A percentile compares a stretch with the other conserved stretches of the same genome.
phyloP scores from a whole-genome alignment of 1,140 invertebrate species.

The Trichonephila clavata region DNA sequence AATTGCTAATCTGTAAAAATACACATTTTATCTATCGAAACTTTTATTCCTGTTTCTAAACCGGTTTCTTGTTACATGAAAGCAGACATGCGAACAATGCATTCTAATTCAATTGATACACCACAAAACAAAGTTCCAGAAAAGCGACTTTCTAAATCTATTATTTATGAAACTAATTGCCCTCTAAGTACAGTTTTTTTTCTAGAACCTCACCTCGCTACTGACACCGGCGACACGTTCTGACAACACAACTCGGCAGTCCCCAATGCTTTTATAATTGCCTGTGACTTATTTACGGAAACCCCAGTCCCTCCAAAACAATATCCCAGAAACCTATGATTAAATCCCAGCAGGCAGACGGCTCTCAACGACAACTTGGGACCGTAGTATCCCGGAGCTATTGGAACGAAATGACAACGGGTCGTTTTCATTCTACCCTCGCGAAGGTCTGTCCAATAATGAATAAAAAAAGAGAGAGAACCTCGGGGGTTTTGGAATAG shows the following conservation, averaged over 20 bases:
- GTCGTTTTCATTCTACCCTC: not conserved
- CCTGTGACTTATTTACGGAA: not conserved
- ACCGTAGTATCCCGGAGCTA: not conserved
- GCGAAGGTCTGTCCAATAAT: not conserved
- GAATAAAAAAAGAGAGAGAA: not conserved
- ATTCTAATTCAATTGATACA: too few relatives aligned
- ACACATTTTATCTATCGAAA: too few relatives aligned
- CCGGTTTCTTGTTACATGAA: too few relatives aligned
- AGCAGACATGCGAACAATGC: too few relatives aligned
- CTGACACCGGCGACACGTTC: too few relatives aligned
- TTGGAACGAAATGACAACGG: not conserved
- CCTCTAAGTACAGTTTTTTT: too few relatives aligned
- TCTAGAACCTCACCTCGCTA: too few relatives aligned
- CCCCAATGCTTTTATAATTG: not conserved
- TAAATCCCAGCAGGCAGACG: not conserved
- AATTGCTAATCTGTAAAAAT: too few relatives aligned
- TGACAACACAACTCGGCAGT: not conserved
- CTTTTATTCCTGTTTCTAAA: too few relatives aligned
- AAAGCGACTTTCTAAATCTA: too few relatives aligned
- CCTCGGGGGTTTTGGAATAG: not conserved
- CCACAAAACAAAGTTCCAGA: too few relatives aligned
- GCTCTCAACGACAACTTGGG: not conserved
- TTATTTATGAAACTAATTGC: too few relatives aligned
- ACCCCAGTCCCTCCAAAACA: not conserved
- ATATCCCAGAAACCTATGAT: not conserved